Evolutionary conservation across 2,797 vertebrate species (phyloP).

Genomic region (Typhlichthys subterraneus): DNA sequence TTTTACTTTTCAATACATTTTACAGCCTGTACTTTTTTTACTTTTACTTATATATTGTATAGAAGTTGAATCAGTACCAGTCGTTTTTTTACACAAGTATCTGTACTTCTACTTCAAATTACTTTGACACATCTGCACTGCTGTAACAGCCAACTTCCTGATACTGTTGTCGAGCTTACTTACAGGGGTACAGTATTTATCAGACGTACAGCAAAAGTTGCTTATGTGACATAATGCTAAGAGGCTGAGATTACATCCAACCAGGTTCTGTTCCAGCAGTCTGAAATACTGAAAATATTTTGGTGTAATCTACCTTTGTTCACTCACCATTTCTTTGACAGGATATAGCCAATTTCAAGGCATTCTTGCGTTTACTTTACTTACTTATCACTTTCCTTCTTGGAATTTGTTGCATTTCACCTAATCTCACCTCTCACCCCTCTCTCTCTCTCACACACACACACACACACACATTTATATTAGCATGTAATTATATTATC

Average conservation of each 20-base stretch:
- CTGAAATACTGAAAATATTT: background rate
- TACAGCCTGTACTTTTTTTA: too few species aligned
- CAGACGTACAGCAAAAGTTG: too few species aligned
- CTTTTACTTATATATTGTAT: too few species aligned
- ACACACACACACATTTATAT: slow-evolving; percentile 28
- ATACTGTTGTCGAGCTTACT: too few species aligned
- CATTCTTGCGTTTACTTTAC: background rate
- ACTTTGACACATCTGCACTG: too few species aligned
- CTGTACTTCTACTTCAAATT: too few species aligned
- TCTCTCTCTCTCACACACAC: slow-evolving; percentile 8
- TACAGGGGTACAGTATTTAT: too few species aligned
- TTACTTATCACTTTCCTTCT: background rate
- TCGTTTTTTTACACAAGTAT: too few species aligned
- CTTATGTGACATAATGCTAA: too few species aligned
- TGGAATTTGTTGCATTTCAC: slow-evolving; percentile 10
- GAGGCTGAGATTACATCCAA: background rate
- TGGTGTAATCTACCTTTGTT: background rate
- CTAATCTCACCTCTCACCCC: background rate
- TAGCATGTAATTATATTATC: slow-evolving; percentile 26
- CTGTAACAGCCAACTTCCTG: too few species aligned
- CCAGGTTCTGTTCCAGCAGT: background rate
- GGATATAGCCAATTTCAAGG: background rate
- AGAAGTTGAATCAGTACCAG: too few species aligned
- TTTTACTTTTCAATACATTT: too few species aligned
- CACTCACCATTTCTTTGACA: background rate